These are phyloP conservation scores for Epistrophe eligans DNA, from an alignment of 2,888 invertebrate species.

Conservation along the genomic window DNA sequence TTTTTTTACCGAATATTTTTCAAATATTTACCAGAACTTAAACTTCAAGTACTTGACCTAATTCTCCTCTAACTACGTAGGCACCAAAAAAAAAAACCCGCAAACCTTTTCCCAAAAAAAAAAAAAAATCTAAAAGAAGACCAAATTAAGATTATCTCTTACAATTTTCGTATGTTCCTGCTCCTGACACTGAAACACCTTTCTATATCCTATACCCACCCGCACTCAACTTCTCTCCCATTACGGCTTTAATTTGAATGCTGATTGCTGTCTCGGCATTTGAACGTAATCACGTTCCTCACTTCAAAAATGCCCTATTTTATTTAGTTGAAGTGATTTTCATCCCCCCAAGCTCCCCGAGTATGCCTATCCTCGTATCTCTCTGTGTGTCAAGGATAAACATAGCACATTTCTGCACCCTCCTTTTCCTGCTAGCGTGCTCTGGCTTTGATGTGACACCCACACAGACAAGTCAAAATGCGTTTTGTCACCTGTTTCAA, in stretches of 20 bases:
- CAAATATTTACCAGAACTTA: conserved; percentile 18
- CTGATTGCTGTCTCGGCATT: conserved; percentile 71
- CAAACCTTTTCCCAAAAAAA: conserved; percentile 7
- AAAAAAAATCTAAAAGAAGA: conserved; percentile 18
- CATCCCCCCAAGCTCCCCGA: conserved; percentile 5
- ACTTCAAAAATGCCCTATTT: conserved; percentile 40
- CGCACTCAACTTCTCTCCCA: conserved; percentile 21
- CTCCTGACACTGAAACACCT: conserved; percentile 35
- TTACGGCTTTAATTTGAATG: conserved; percentile 73
- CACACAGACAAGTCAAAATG: conserved; percentile 40
- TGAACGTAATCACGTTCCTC: conserved; percentile 68
- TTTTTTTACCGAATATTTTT: background rate
- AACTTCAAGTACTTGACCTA: conserved; percentile 6
- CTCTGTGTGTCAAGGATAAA: conserved; percentile 45
- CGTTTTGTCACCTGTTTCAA: conserved; percentile 64
- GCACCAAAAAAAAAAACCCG: background rate
- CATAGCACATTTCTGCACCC: conserved; percentile 14
- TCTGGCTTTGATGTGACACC: background rate
- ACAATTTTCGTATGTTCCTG: conserved; percentile 26
- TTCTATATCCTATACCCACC: background rate
- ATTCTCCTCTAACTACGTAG: background rate
- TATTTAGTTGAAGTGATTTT: conserved; percentile 29
- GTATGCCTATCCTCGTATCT: background rate
- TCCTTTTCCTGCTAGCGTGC: background rate
- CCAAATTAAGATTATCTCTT: conserved; percentile 29